Evolutionary conservation across 92 coral and sea anemone species (phyloP).

Genomic region (Porites lobata): DNA sequence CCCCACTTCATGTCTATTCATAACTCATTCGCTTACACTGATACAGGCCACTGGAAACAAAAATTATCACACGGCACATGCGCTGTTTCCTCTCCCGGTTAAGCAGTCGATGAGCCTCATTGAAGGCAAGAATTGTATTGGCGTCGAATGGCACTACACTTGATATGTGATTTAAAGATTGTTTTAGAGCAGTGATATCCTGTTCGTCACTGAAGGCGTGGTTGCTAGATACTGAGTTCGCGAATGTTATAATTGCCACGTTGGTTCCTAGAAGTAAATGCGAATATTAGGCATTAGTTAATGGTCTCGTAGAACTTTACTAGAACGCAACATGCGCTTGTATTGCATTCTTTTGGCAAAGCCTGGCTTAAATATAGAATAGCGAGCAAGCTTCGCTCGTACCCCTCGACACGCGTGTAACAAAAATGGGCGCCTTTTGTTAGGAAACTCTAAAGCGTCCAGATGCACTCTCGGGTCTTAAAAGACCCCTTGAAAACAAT

Average conservation of each 20-base stretch:
- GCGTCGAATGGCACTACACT: background rate
- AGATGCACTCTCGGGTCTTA: too few relatives aligned
- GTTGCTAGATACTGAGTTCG: background rate
- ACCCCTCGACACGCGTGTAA: too few relatives aligned
- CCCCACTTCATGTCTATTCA: too few relatives aligned
- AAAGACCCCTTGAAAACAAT: too few relatives aligned
- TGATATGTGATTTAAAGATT: background rate
- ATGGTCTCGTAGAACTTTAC: too few relatives aligned
- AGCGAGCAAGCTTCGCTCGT: too few relatives aligned
- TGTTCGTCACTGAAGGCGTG: background rate
- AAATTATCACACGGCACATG: background rate
- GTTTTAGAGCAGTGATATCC: background rate
- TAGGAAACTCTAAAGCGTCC: too few relatives aligned
- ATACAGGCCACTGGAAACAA: background rate
- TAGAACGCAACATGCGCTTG: too few relatives aligned
- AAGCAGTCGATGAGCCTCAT: background rate
- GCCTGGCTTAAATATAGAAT: too few relatives aligned
- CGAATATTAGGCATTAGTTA: too few relatives aligned
- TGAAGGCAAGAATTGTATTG: background rate
- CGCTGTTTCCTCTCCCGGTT: background rate
- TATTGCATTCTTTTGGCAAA: too few relatives aligned
- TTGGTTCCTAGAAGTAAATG: background rate
- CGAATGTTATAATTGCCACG: background rate
- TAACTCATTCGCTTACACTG: background rate
- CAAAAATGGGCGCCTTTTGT: too few relatives aligned